A percentile compares a stretch with the other conserved stretches of the same genome.
phyloP scores from a whole-genome alignment of 1,140 invertebrate species.

The Temnothorax longispinosus region DNA sequence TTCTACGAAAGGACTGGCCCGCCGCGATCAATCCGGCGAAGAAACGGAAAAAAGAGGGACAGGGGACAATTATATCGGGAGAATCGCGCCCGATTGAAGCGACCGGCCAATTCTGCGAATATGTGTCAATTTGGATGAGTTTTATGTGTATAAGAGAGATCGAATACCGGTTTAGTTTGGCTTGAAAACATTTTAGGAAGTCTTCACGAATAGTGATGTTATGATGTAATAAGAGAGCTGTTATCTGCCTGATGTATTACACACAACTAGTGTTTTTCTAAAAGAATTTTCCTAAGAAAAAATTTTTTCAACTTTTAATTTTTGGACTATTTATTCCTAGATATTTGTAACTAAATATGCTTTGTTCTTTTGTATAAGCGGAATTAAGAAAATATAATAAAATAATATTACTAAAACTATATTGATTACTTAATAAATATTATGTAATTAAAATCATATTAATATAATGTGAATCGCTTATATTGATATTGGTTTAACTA shows the following conservation, averaged over 20 bases:
- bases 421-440: too few species aligned
- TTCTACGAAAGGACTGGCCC: slow-evolving; percentile 65
- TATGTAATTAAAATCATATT: background rate
- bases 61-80: background rate
- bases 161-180: background rate
- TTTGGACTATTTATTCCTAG: background rate
- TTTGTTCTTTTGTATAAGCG: background rate
- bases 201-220: background rate
- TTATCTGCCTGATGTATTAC: too few species aligned
- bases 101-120: slow-evolving; percentile 4
- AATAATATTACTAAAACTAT: background rate
- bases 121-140: background rate
- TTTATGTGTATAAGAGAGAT: background rate
- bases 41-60: background rate
- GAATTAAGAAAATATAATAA: background rate
- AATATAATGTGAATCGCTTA: background rate
- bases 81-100: background rate
- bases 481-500: background rate
- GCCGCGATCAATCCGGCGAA: slow-evolving; percentile 47
- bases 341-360: background rate
- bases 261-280: background rate
- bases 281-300: background rate
- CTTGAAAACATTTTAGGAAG: background rate
- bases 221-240: background rate
- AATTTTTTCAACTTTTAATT: background rate